phyloP scores from a whole-genome alignment of 2,113 vertebrate species.

The Neomonachus schauinslandi region DNA sequence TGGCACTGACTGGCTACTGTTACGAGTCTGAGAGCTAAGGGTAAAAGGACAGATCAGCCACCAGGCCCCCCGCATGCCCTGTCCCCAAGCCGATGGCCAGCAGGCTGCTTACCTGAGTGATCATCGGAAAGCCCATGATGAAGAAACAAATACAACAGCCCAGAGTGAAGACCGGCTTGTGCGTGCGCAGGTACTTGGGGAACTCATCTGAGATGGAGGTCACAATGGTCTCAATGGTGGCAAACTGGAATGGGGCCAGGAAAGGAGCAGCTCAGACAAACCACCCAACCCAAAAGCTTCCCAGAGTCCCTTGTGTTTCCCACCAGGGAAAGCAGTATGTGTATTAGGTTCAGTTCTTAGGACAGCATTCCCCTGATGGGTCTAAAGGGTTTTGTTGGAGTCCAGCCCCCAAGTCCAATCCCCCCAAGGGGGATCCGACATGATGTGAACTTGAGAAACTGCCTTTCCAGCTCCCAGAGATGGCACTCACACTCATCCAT shows the following conservation, averaged over 20 bases:
- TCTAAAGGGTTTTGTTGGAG: neutral
- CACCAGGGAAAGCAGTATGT: neutral
- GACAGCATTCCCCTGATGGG: neutral
- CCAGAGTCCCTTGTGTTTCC: neutral
- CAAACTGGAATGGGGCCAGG: conserved; percentile 89
- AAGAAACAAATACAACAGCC: conserved; percentile 94
- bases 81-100: neutral
- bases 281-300: neutral
- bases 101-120: conserved; percentile 92
- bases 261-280: neutral
- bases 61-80: rapidly evolving
- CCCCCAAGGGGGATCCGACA: neutral
- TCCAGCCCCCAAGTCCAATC: neutral
- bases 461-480: neutral
- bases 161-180: conserved; percentile 96
- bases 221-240: conserved; percentile 98
- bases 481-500: neutral
- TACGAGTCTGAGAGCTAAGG: neutral
- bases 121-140: conserved; percentile 98
- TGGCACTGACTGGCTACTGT: neutral
- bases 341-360: neutral
- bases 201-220: conserved; percentile 98
- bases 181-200: conserved; percentile 95
- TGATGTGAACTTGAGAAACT: neutral
- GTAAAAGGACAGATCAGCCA: neutral